Base-by-base conservation (phyloP, 2,113 vertebrate genomes). In the Neoarius graeffei region DNA sequence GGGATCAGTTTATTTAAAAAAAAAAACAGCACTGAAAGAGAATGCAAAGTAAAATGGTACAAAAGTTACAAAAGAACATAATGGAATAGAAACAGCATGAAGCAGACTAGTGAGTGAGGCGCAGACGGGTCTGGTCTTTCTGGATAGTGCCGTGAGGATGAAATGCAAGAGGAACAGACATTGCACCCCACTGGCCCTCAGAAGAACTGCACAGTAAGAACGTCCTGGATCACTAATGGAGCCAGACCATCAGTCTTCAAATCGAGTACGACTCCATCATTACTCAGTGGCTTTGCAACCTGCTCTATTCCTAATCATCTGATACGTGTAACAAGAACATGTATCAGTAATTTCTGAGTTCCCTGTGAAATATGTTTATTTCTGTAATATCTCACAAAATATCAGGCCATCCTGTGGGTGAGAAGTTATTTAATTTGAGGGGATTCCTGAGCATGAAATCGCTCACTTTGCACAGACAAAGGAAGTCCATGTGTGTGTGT, bases 11-110 rank as follows among this genome's bases (percentile, higher is more conserved):
- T 57, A 30, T 30, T 73, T 9, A 57, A 27, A 80, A 79, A 84
- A 52, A 30, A 19, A 14, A 79, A 42, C 13, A 56, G 20, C 35
- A 52, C 35, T 42, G 35, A 42, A n/a, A 48, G 8, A 83, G 30
- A 82, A 82, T 90, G 92, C 90, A 92, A 76, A 90, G 69, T 88
- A 76, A 56, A 85, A 66, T 10, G 7, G 14, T 17, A 66, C 71
- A 56, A 85, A 66, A n/a, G 19, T 60, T 23, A 20, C 59, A 27
- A 67, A 73, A 73, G 10, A 52, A 13, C 20, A 27, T 54, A 56
- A 80, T 27, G 25, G 76, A 80, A 56, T 57, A 56, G 25, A 80
- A 56, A 11, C 25, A 7, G 30, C 35, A 35, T 13, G 30, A 84
- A 64, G 76, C 42, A 50, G 42, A 50, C 59, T 52, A 76, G 20